Evolutionary conservation across 2,888 invertebrate species (phyloP).

Genomic region (Sicus ferrugineus): DNA sequence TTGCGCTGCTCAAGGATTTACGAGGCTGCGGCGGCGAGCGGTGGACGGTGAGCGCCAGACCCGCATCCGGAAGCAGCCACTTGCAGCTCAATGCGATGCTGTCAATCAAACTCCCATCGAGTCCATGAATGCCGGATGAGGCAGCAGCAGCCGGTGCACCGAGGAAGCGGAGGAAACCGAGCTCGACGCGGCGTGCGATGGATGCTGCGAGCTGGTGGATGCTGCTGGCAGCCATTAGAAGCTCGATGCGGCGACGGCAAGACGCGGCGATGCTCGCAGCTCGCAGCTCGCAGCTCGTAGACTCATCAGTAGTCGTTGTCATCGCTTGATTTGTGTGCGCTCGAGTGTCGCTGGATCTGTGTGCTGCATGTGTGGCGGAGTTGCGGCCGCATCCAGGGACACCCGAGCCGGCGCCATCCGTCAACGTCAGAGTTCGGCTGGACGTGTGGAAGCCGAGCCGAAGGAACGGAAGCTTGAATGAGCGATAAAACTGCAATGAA

Average conservation of each 20-base stretch:
- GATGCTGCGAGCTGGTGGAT: conserved; percentile 26
- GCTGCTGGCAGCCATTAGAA: conserved; percentile 19
- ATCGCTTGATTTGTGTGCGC: conserved; percentile 37
- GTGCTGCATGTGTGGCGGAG: conserved; percentile 28
- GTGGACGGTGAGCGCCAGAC: conserved; percentile 23
- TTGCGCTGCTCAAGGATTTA: conserved; percentile 6
- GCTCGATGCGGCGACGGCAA: conserved; percentile 8
- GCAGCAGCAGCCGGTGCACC: not conserved
- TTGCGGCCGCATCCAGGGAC: conserved; percentile 32
- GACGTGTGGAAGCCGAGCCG: not conserved
- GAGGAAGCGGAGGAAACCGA: conserved; percentile 2
- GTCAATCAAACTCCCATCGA: conserved; percentile 63
- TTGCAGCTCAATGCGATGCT: conserved; percentile 60
- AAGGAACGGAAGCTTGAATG: not conserved
- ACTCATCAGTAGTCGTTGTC: conserved; percentile 34
- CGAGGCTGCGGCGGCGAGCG: conserved; percentile 19
- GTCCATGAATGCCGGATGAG: conserved; percentile 52
- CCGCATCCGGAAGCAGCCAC: conserved; percentile 56
- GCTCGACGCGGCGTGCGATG: conserved; percentile 38
- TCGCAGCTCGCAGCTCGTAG: too few species aligned
- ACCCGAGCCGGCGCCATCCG: conserved; percentile 48
- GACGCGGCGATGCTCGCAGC: conserved; percentile 18
- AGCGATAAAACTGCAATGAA: conserved; percentile 21
- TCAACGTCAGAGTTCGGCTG: conserved; percentile 48
- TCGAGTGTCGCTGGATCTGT: conserved; percentile 29